These are phyloP conservation scores for Galagoides demidoff DNA, from an alignment of 2,797 vertebrate genomes.

Conservation along the genomic window DNA sequence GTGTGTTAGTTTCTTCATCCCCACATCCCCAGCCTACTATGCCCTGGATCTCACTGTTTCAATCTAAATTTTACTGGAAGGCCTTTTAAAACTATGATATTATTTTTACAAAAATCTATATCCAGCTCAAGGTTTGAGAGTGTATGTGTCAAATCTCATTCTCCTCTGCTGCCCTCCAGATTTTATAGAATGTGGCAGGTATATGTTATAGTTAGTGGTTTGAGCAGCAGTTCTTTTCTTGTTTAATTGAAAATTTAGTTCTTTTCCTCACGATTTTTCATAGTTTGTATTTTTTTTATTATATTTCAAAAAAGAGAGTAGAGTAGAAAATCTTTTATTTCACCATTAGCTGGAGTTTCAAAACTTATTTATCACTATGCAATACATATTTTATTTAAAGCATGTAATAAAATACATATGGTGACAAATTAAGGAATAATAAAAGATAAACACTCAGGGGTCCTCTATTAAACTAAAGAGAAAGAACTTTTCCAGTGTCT, in stretches of 20 bases:
- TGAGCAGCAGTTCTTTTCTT: not conserved
- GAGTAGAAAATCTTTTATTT: not conserved
- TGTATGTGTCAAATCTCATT: not conserved
- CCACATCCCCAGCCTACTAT: not conserved
- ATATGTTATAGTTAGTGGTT: not conserved
- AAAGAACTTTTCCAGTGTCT: not conserved
- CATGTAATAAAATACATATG: not conserved
- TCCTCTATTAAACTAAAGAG: not conserved
- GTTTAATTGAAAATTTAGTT: not conserved
- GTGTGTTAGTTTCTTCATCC: not conserved
- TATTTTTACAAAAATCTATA: slow-evolving; percentile 8
- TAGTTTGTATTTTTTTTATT: not conserved
- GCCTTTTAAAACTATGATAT: not conserved
- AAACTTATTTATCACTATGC: not conserved
- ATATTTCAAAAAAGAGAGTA: not conserved
- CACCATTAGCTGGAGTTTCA: not conserved
- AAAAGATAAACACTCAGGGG: not conserved
- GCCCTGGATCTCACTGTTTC: not conserved
- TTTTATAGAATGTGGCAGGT: not conserved
- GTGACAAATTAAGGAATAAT: not conserved
- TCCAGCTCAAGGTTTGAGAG: not conserved
- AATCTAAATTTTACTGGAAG: not conserved
- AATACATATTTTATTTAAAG: not conserved
- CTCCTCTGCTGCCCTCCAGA: not conserved
- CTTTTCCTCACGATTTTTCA: not conserved